Evolutionary conservation across 2,888 invertebrate species (phyloP), one percentile per base, ranked within the genome.

Genomic region (Athripsodes cinereus): DNA sequence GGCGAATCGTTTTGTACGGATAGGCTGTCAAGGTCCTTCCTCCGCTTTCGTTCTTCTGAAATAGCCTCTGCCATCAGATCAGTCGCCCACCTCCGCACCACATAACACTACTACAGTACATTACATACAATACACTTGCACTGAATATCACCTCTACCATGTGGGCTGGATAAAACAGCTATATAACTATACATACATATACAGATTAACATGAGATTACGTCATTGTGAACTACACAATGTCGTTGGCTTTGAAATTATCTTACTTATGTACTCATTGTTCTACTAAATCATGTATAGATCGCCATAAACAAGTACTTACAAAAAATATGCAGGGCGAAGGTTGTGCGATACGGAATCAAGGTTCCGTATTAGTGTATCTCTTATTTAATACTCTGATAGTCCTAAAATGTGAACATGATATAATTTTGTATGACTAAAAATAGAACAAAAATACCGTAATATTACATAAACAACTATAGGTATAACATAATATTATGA

Each of bases 191-290:
- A 31, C 8, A 8, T 31, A 31, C 8, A 31, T n/a, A n/a, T n/a
- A n/a, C n/a, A n/a, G n/a, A n/a, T 31, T 11, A 31, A 31, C 40
- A 40, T n/a, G 13, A n/a, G 16, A 40, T 40, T 40, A 40, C 40
- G 40, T 40, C 40, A 40, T 40, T n/a, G 8, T 40, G 8, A 40
- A 40, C 40, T 40, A 13, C 2, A 40, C 40, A 40, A 40, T 40
- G 40, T 40, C 40, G 40, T n/a, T 40, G 40, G 40, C 40, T 40
- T 40, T 40, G 40, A 40, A 40, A 40, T 40, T 40, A 40, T 40
- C 13, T 40, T 11, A 31, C 31, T 8, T 13, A 40, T 26, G 13
- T 13, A 8, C 8, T 40, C 40, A 40, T 40, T 40, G n/a, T 40
- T n/a, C 13, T 13, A 40, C 13, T 40, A 8, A 31, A 31, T 13